Evolutionary conservation across 2,113 vertebrate species (phyloP), one percentile per base, ranked within the genome.

Genomic region (Neotoma lepida): DNA sequence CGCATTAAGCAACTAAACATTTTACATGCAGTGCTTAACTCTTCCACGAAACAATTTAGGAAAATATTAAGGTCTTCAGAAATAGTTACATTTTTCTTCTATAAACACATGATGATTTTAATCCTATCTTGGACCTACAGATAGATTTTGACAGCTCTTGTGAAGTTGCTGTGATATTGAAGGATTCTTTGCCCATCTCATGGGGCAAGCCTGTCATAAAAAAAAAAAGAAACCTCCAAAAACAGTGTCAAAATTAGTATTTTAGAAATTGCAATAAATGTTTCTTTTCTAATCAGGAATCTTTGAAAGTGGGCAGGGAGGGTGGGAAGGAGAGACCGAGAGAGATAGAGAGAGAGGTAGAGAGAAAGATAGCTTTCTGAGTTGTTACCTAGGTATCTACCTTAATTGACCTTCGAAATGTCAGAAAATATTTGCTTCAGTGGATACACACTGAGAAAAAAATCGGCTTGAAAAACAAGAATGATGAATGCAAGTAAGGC

Each of bases 41-140:
- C 51, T 86, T 80, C 77, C 76, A 56, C 17, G 44, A 76, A 70
- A 68, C 88, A 93, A 86, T 70, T 68, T 46, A 82, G 86, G 63
- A 68, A 86, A 88, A 88, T 77, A 76, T 3, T 89, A 89, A 89
- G 58, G 56, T 88, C 82, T 66, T 86, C 44, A 51, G 35, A 71
- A 88, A 90, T 20, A 64, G 2, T 84, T 86, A 94, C 13, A 46
- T 64, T 96, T 96, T 81, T 92, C 61, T 89, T 66, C 54, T 33
- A 14, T 26, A 41, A 64, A 54, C n/a, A 13, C 22, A 71, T 33
- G 18, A 30, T 82, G 88, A 94, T 76, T 44, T 49, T 78, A 91
- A 80, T 80, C 18, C 56, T 90, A 17, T 44, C 20, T 39, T 71
- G 54, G 68, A 41, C 24, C 22, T 63, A 15, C 44, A 30, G 86